Evolutionary conservation across 2,113 vertebrate species (phyloP), one percentile per base, ranked within the genome.

Genomic region (Tragelaphus buxtoni): DNA sequence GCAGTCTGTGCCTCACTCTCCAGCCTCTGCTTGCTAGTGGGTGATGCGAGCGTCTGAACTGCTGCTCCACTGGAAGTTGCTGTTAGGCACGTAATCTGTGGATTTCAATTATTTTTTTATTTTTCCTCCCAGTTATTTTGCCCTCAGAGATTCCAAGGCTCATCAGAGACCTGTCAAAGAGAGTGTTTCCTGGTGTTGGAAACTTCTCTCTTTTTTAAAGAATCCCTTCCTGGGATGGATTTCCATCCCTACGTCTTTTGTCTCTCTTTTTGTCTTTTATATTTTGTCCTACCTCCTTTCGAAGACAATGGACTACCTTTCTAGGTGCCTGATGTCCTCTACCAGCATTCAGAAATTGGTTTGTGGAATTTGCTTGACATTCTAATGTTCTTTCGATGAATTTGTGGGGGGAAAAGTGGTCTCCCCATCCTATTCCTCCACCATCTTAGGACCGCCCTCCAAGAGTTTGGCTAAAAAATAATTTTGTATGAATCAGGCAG

Each of bases 1-100:
- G 32, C 32, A 63, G 61, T 32, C 4, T 17, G 16, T 17, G 61
- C 16, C 7, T n/a, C 32, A 3, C 8, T 63, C 32, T 63, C 14
- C 32, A 63, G 61, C 14, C 32, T 3, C 61, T 9, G 7, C 16
- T n/a, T 63, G 14, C 61, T 63, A 63, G 14, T 17, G 14, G 30
- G 30, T 0, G 4, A 63, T 63, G 30, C 0, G 7, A n/a, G 61
- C 0, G 0, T 63, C 61, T 63, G 32, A 32, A 32, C 61, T 63
- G 16, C 61, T 63, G 7, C 7, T 63, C 61, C 32, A 9, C 30
- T n/a, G 61, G 61, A 30, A n/a, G 61, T n/a, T 63, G 61, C 16
- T 63, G 32, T 63, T n/a, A n/a, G 7, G 14, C 61, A n/a, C 0
- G 1, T n/a, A 63, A n/a, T 63, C 61, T 63, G 61, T 63, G 30